Base-by-base conservation (phyloP, 2,113 vertebrate genomes). In the Dasyurus viverrinus region DNA sequence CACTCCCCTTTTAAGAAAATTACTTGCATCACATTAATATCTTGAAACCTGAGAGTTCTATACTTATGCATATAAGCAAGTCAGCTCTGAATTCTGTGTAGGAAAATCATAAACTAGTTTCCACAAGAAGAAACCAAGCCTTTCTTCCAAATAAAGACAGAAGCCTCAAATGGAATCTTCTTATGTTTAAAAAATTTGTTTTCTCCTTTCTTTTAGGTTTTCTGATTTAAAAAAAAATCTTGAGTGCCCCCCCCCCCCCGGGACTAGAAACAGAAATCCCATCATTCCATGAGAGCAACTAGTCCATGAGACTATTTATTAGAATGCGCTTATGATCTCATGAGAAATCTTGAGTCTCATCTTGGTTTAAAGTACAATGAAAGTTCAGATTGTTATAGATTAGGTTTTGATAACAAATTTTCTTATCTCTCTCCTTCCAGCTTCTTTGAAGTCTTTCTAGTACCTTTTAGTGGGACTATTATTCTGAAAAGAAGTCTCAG, bases 121-220 rank as follows among this genome's bases (percentile, higher is more conserved):
- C 54, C 30, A 10, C 0, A 27, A 48, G 19, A 53, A 24, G 8
- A 3, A 23, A 53, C 22, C 24, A 57, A 94, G 4, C 0, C 22
- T 7, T 52, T 55, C 68, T 50, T 26, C 52, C 25, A 84, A 84
- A 46, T 96, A 55, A 90, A 42, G 47, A 54, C 19, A 93, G 53
- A 53, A 3, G 5, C 16, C 90, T 93, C 46, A 30, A 92, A 95
- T 52, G 26, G 3, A 19, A 23, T 22, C 16, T 90, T 22, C 10
- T n/a, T 90, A 52, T 84, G 3, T 90, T 19, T 12, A 23, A 0
- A 25, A 30, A 16, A 36, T 24, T 48, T 30, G 12, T 25, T 68
- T 96, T 68, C 54, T 95, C 91, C 60, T 92, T 68, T 90, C 91
- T 68, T 76, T 90, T 94, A 47, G 92, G n/a, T 25, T 36, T 96